These are phyloP conservation scores for Mesorhabditis belari DNA, from an alignment of 2,888 invertebrate species.

Conservation along the genomic window DNA sequence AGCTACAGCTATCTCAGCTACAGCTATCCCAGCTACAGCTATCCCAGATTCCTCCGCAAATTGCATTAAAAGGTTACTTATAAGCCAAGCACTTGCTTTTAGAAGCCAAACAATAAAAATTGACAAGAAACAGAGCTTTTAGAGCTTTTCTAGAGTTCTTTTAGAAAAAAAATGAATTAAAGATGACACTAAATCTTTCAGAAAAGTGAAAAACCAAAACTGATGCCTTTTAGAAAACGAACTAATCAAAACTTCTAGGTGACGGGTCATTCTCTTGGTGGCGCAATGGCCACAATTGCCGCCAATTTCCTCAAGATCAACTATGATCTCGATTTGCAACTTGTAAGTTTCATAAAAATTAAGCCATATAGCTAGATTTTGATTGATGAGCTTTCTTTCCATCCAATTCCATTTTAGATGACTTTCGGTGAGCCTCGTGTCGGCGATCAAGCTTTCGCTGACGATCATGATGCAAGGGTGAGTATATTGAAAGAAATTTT, in stretches of 20 bases:
- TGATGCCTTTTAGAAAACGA: too few species aligned
- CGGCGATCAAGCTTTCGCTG: conserved; percentile 31
- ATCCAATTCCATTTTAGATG: conserved; percentile 2
- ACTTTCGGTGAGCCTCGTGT: conserved; percentile 43
- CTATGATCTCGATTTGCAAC: conserved; percentile 9
- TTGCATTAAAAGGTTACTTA: too few species aligned
- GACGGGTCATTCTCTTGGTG: conserved; percentile 34
- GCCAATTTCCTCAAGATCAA: conserved; percentile 18
- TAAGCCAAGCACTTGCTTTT: too few species aligned
- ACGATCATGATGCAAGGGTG: conserved; percentile 22
- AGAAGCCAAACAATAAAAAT: too few species aligned
- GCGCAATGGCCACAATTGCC: conserved; percentile 35
- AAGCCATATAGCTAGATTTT: conserved; percentile 13
- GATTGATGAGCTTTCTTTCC: conserved; percentile 7
- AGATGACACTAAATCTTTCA: too few species aligned
- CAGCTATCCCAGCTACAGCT: too few species aligned
- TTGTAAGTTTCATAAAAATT: too few species aligned
- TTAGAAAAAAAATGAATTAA: too few species aligned
- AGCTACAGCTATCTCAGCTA: too few species aligned
- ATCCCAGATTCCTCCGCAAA: too few species aligned
- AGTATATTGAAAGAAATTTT: not conserved
- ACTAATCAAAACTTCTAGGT: conserved; percentile 6
- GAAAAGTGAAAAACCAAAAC: not conserved
- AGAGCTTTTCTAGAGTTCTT: too few species aligned
- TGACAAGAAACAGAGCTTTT: too few species aligned